phyloP scores from a whole-genome alignment of 2,888 invertebrate species.

The Tetanocera ferruginea region DNA sequence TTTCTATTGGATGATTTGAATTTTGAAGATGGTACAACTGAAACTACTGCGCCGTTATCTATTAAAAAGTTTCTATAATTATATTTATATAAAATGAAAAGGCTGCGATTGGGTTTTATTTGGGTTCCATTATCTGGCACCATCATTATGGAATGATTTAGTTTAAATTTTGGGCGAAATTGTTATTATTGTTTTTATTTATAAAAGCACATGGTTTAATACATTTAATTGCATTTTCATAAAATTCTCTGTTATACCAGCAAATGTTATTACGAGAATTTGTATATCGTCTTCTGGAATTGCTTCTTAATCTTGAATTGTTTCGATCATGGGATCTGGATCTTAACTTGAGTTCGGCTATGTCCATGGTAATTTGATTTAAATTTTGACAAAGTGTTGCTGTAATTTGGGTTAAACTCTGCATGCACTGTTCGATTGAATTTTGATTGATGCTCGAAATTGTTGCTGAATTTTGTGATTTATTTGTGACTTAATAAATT shows the following conservation, averaged over 20 bases:
- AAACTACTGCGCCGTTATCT: too few relatives aligned
- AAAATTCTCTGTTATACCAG: background rate
- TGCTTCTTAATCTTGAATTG: background rate
- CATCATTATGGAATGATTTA: too few relatives aligned
- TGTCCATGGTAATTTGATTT: too few relatives aligned
- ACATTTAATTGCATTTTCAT: background rate
- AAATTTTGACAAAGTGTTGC: too few relatives aligned
- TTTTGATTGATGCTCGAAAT: background rate
- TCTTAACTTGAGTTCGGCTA: too few relatives aligned
- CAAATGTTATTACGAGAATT: background rate
- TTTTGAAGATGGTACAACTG: slow-evolving; percentile 7
- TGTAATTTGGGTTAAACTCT: background rate
- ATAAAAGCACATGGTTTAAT: background rate
- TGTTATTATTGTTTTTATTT: background rate
- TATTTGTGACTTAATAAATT: background rate
- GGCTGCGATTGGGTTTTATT: background rate
- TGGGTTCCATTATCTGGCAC: too few relatives aligned
- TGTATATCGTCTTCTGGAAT: background rate
- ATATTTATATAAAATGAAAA: background rate
- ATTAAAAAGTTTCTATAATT: background rate
- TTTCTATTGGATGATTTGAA: background rate
- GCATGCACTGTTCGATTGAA: background rate
- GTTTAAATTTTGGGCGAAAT: background rate
- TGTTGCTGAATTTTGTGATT: background rate
- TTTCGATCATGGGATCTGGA: too few relatives aligned